Conservation (phyloP, 2,797 vertebrate species). For the Xenentodon cancila region DNA sequence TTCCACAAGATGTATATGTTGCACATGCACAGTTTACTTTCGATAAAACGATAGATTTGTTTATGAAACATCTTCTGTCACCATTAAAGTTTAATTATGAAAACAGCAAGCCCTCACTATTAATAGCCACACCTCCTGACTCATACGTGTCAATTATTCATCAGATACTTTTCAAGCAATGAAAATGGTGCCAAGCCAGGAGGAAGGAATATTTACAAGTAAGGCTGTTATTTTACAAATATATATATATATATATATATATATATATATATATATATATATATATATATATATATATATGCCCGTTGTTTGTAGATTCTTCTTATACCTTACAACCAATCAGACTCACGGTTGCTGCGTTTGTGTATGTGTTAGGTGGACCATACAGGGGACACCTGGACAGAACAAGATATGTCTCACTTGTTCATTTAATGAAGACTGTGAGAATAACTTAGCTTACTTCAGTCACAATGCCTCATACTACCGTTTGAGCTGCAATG, state of each 20-base stretch:
- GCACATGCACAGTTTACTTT: background rate
- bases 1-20: background rate
- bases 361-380: conserved; percentile 38
- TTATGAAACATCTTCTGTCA: background rate
- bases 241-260: too few relatives aligned
- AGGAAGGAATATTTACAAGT: conserved; percentile 94
- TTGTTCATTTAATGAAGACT: conserved; percentile 83
- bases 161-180: conserved; percentile 94
- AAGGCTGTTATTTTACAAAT: conserved; percentile 37
- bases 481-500: conserved; percentile 88
- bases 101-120: background rate
- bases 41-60: background rate
- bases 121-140: background rate
- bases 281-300: too few relatives aligned
- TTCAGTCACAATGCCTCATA: conserved; percentile 88
- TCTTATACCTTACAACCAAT: background rate
- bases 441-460: conserved; percentile 89
- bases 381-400: background rate
- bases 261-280: too few relatives aligned
- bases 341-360: background rate
- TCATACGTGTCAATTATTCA: conserved; percentile 12
- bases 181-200: conserved; percentile 83
- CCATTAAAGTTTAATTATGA: background rate
- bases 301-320: too few relatives aligned
- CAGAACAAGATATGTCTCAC: conserved; percentile 82